phyloP scores from a whole-genome alignment of 2,797 vertebrate genomes.

The Phrynocephalus forsythii region DNA sequence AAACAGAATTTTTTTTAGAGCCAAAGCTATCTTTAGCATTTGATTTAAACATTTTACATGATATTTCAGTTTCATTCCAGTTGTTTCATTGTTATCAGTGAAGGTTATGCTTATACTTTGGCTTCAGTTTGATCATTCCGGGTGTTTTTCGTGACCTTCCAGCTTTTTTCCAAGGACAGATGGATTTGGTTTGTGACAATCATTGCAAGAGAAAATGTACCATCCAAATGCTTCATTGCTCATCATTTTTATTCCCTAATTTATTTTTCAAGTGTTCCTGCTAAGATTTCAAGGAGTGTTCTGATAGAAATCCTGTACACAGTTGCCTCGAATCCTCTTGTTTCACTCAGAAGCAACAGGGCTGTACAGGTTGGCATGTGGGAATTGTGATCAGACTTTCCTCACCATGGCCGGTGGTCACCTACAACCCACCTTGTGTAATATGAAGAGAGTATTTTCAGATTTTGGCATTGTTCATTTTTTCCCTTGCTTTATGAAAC shows the following conservation, averaged over 20 bases:
- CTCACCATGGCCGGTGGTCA: constrained; percentile 47
- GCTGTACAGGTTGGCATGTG: constrained; percentile 38
- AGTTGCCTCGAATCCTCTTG: constrained; percentile 55
- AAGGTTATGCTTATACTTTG: constrained; percentile 7
- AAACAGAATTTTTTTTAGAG: constrained; percentile 12
- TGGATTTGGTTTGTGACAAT: constrained; percentile 33
- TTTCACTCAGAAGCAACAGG: constrained; percentile 43
- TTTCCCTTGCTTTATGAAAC: constrained; percentile 58
- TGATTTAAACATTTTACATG: constrained; percentile 30
- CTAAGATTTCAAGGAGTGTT: neutral
- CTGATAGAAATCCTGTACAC: constrained; percentile 34
- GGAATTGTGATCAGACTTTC: constrained; percentile 38
- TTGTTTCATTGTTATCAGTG: neutral
- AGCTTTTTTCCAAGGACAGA: constrained; percentile 19
- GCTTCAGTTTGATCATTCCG: constrained; percentile 35
- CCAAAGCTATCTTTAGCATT: neutral
- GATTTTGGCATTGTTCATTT: constrained; percentile 54
- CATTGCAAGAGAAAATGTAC: neutral
- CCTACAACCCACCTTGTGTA: constrained; percentile 41
- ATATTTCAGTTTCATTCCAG: constrained; percentile 28
- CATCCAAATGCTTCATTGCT: neutral
- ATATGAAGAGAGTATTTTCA: constrained; percentile 50
- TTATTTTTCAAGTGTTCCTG: constrained; percentile 53
- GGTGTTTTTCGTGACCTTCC: constrained; percentile 23
- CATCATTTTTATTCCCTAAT: neutral